A percentile compares a stretch with the other conserved stretches of the same genome.
phyloP scores from a whole-genome alignment of 2,888 invertebrate species.

The Cataglyphis cursor region DNA sequence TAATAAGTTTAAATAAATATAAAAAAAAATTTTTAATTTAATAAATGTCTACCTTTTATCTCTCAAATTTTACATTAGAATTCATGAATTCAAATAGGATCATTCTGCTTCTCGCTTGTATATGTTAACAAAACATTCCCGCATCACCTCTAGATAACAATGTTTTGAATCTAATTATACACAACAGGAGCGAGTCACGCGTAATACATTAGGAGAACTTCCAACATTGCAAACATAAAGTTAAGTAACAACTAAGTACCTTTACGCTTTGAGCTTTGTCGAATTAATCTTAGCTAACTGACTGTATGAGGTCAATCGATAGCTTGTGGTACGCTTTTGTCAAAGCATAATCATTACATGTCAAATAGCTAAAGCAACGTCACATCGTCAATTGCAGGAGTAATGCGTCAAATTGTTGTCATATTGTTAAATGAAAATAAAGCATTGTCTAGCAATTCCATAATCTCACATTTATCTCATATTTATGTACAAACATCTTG shows the following conservation, averaged over 20 bases:
- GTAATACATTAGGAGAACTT: slow-evolving; percentile 55
- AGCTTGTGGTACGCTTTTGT: slow-evolving; percentile 58
- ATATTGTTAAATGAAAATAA: slow-evolving; percentile 28
- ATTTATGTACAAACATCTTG: slow-evolving; percentile 15
- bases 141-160: slow-evolving; percentile 41
- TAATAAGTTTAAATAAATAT: not conserved
- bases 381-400: not conserved
- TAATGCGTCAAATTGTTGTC: slow-evolving; percentile 32
- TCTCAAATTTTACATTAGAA: not conserved
- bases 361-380: slow-evolving; percentile 31
- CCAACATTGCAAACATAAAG: slow-evolving; percentile 54
- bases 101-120: slow-evolving; percentile 4
- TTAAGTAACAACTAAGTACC: slow-evolving; percentile 55
- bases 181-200: slow-evolving; percentile 47
- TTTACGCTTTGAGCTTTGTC: slow-evolving; percentile 48
- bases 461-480: slow-evolving; percentile 11
- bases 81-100: not conserved
- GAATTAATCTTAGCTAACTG: slow-evolving; percentile 63
- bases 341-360: slow-evolving; percentile 37
- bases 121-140: slow-evolving; percentile 27
- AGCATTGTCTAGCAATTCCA: slow-evolving; percentile 28
- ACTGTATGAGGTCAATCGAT: slow-evolving; percentile 58
- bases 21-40: not conserved
- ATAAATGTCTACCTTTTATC: not conserved
- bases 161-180: slow-evolving; percentile 53